phyloP scores from a whole-genome alignment of 92 coral and sea anemone species.

The Montipora capitata region DNA sequence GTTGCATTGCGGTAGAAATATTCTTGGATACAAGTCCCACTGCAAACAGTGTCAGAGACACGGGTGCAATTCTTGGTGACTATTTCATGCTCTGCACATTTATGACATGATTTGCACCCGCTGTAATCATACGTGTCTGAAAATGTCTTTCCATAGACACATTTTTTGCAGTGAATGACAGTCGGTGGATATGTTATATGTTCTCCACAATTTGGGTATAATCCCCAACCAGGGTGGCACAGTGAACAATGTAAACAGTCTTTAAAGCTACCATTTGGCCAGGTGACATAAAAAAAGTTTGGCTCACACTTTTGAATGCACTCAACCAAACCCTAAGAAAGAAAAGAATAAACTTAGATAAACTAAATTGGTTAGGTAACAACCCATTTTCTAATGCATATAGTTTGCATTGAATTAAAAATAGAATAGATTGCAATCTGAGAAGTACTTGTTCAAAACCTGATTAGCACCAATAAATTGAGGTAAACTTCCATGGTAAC shows the following conservation, averaged over 20 bases:
- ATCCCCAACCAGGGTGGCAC: conserved; percentile 23
- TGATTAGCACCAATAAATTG: too few species aligned
- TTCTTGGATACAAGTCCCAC: not conserved
- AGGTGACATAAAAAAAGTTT: not conserved
- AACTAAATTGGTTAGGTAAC: too few species aligned
- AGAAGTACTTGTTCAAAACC: too few species aligned
- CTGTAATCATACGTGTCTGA: not conserved
- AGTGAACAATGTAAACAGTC: not conserved
- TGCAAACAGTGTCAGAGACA: not conserved
- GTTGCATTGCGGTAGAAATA: conserved; percentile 1
- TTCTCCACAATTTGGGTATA: conserved; percentile 8
- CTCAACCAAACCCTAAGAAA: not conserved
- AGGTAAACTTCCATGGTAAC: too few species aligned
- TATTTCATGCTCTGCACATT: not conserved
- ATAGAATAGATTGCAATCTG: too few species aligned
- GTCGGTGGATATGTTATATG: not conserved
- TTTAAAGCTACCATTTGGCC: not conserved
- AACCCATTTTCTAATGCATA: too few species aligned
- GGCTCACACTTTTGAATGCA: not conserved
- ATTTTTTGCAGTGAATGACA: not conserved
- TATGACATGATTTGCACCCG: conserved; percentile 9
- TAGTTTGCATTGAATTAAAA: too few species aligned
- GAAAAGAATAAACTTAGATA: not conserved
- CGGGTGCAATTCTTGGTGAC: not conserved
- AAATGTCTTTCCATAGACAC: not conserved